Evolutionary conservation across 1,140 invertebrate species (phyloP), one percentile per base, ranked within the genome.

Genomic region (Brachionus manjavacas): DNA sequence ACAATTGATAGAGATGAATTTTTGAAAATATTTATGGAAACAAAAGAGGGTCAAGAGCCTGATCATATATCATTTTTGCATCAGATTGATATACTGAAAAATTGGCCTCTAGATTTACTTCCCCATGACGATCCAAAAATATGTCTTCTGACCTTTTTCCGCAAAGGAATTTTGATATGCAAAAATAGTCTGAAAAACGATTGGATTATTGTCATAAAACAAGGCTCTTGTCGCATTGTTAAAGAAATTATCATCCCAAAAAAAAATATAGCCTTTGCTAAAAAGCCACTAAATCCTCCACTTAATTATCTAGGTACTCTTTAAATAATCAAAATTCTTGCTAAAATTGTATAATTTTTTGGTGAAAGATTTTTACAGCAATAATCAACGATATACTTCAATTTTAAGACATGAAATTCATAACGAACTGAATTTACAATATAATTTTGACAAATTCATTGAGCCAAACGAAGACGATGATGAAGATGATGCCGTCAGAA

Each of bases 101-200:
- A 85, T 28, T 89, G 87, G 88, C 88, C 88, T 8, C 84, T 89
- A 20, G 85, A 87, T 31, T 79, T 85, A n/a, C 84, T 89, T 16
- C 88, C 88, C 0, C 85, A 87, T 43, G 85, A 88, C 66, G 86
- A 89, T 81, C 87, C 88, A 1, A 87, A 86, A 68, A 87, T 87
- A 23, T 88, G 88, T 79, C 84, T 88, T 14, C 88, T 88, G 79
- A 88, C 88, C 11, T 89, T 87, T 83, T 88, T 88, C 72, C 60
- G 88, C 87, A 88, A 86, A 84, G 39, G 85, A 14, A 64, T 68
- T 31, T 66, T 83, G 12, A 83, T 86, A 2, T 84, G 85, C 43
- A 46, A 64, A 55, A 83, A 86, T 68, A 85, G 64, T 20, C 79
- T 31, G 4, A 46, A 68, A 31, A 72, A 76, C 20, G 85, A 86